Evolutionary conservation across 2,888 invertebrate genomes (phyloP).

Genomic region (Nasonovia ribisnigri): DNA sequence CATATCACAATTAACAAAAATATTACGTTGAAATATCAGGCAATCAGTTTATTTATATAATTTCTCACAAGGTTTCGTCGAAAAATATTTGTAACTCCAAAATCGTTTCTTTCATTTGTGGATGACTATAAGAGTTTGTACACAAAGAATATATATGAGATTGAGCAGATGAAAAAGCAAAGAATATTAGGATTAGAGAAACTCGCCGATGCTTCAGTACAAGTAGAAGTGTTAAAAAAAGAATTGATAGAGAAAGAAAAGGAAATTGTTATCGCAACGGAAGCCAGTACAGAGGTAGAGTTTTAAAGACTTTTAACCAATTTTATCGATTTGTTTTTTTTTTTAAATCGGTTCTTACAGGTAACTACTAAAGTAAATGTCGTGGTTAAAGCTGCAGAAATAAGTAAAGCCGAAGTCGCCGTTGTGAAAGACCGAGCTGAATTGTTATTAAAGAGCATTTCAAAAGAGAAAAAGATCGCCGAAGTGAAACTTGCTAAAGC

Average conservation of each 20-base stretch:
- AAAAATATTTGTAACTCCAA: slow-evolving; percentile 89
- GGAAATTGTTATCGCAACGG: slow-evolving; percentile 91
- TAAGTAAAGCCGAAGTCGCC: slow-evolving; percentile 94
- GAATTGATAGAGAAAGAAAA: slow-evolving; percentile 95
- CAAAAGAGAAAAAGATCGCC: slow-evolving; percentile 89
- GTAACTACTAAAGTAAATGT: slow-evolving; percentile 88
- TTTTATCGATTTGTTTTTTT: background rate
- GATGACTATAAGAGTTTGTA: slow-evolving; percentile 89
- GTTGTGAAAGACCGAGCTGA: slow-evolving; percentile 97
- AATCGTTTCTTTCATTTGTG: slow-evolving; percentile 88
- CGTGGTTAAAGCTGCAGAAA: slow-evolving; percentile 94
- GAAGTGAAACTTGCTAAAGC: slow-evolving; percentile 95
- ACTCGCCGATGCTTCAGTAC: slow-evolving; percentile 93
- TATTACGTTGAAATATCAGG: background rate
- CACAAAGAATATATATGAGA: slow-evolving; percentile 86
- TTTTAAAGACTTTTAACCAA: background rate
- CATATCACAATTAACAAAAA: background rate
- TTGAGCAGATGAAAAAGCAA: slow-evolving; percentile 89
- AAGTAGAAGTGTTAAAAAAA: slow-evolving; percentile 90
- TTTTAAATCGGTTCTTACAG: slow-evolving; percentile 65
- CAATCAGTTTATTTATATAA: background rate
- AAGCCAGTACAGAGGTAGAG: slow-evolving; percentile 72
- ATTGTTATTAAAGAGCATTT: slow-evolving; percentile 85
- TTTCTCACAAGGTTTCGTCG: slow-evolving; percentile 77
- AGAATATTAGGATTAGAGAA: slow-evolving; percentile 98